phyloP scores from a whole-genome alignment of 2,113 vertebrate species.

The Xenus cinereus region DNA sequence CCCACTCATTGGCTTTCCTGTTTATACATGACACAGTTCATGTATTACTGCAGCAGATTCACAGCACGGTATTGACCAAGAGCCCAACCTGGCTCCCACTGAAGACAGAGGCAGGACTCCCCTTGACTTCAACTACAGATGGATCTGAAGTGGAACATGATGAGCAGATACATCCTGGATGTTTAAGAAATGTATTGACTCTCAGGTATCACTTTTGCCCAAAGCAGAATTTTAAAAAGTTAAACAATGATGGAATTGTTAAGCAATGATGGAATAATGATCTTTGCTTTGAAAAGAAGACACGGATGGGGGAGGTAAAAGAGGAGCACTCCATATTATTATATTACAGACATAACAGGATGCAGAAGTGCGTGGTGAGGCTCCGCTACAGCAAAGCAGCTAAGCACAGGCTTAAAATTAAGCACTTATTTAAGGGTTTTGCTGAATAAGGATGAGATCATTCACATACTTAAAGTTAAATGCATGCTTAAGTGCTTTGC shows the following conservation, averaged over 20 bases:
- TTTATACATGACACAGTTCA: neutral
- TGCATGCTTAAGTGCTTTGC: constrained; percentile 60
- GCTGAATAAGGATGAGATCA: constrained; percentile 65
- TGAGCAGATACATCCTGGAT: neutral
- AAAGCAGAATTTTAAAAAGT: neutral
- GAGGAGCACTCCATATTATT: neutral
- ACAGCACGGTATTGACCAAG: accelerated
- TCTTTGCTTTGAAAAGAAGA: neutral
- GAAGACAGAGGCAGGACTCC: neutral
- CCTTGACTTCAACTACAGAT: neutral
- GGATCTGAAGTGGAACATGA: neutral
- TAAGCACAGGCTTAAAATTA: constrained; percentile 47
- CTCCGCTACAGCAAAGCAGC: neutral
- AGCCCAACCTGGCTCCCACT: neutral
- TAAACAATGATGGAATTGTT: neutral
- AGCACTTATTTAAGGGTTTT: constrained; percentile 38
- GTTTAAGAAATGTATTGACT: neutral
- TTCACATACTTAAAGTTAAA: constrained; percentile 55
- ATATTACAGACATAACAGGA: neutral
- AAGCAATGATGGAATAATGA: neutral
- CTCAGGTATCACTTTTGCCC: neutral
- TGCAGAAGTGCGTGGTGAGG: neutral
- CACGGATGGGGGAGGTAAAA: neutral
- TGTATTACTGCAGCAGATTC: neutral
- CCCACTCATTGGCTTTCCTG: neutral